Evolutionary conservation across 2,113 vertebrate species (phyloP).

Genomic region (Oreochromis tanganicae): DNA sequence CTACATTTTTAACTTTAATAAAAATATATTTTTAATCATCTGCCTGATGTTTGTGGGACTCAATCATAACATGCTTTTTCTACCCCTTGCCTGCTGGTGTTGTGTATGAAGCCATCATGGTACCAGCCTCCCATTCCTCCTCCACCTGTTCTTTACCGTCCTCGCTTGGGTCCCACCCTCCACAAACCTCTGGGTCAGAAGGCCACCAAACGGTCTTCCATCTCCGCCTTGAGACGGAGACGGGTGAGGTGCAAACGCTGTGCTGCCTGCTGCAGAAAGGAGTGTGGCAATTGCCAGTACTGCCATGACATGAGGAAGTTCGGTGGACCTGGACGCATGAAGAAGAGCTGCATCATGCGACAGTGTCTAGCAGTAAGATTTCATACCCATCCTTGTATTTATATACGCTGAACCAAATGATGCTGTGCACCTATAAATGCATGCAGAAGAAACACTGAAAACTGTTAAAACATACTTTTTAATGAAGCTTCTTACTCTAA

Average conservation of each 20-base stretch:
- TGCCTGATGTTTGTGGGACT: background rate
- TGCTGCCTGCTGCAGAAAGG: slow-evolving; percentile 85
- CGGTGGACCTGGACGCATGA: slow-evolving; percentile 90
- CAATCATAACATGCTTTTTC: background rate
- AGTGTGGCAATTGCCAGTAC: slow-evolving; percentile 90
- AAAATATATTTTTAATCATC: background rate
- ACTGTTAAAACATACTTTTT: background rate
- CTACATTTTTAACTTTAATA: background rate
- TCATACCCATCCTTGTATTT: background rate
- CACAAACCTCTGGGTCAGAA: slow-evolving; percentile 70
- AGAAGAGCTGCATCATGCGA: slow-evolving; percentile 87
- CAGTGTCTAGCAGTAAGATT: slow-evolving; percentile 88
- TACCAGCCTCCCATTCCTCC: slow-evolving; percentile 63
- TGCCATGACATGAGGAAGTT: slow-evolving; percentile 96
- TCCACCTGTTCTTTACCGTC: slow-evolving; percentile 58
- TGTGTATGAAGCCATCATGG: slow-evolving; percentile 70
- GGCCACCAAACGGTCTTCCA: slow-evolving; percentile 75
- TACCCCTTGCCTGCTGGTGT: background rate
- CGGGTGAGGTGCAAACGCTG: slow-evolving; percentile 91
- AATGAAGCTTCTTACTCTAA: background rate
- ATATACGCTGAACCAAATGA: background rate
- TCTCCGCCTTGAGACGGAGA: slow-evolving; percentile 83
- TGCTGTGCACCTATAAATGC: background rate
- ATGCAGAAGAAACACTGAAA: background rate
- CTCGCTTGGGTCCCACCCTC: slow-evolving; percentile 55